Evolutionary conservation across 2,113 vertebrate genomes (phyloP), one percentile per base, ranked within the genome.

Genomic region (Archocentrus centrarchus): DNA sequence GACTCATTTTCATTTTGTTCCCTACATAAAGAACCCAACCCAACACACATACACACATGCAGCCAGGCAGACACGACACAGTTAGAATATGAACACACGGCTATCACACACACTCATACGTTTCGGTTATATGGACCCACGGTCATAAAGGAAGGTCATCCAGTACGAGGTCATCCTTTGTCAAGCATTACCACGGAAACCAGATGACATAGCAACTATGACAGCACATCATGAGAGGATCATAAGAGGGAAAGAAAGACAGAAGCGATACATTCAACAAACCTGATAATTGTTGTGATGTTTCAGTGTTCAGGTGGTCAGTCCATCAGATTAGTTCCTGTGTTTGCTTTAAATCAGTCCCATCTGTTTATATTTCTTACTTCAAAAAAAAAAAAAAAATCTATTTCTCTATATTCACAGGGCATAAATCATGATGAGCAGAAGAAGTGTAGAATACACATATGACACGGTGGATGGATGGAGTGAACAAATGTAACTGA

Each of bases 151-250:
- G 30, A 82, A 66, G 85, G 83, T 82, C 62, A 88, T 80, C 24
- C 10, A 60, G 37, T 53, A 4, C 7, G 50, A 81, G 84, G 75
- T 82, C 75, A 60, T 53, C 75, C 70, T 70, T 58, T 63, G 78
- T 79, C 75, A 44, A 20, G 20, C 77, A 81, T 93, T 77, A 58
- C 91, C 86, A 85, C 18, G 73, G 93, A 90, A 84, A 94, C 83
- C 82, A 80, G 85, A 75, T 50, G 80, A 77, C 91, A 92, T 87
- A 70, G 92, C 90, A 94, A 92, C 90, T 59, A 58, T 70, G 79
- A 82, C 60, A 84, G 78, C 61, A 84, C 10, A 83, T 59, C 57
- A 73, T 73, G 53, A 53, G 32, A 81, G 62, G 22, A 39, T 10
- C 9, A 39, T 39, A 39, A 39, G 7, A 58, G 41, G 39, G 20